Conservation (phyloP, 64 coral and sea anemone species). For the Exaiptasia diaphana region DNA sequence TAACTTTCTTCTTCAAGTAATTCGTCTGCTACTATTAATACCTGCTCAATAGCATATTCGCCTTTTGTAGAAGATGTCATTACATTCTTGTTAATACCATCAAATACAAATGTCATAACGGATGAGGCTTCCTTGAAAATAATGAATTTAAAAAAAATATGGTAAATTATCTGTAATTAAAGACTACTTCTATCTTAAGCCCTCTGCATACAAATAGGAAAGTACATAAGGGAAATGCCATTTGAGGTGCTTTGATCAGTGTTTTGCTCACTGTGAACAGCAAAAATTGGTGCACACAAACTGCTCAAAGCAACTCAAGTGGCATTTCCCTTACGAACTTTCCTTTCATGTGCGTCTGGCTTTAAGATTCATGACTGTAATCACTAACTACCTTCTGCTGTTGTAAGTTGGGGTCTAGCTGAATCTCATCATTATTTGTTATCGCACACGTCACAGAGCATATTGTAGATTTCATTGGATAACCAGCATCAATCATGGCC, state of each 20-base stretch:
- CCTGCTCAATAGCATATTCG: constrained; percentile 73
- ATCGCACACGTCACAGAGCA: constrained; percentile 68
- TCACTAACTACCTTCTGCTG: constrained; percentile 73
- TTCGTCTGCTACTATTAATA: too few species aligned
- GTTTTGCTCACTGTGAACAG: too few species aligned
- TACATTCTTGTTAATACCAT: constrained; percentile 67
- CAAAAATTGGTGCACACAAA: too few species aligned
- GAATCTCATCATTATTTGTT: constrained; percentile 42
- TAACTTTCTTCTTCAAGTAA: too few species aligned
- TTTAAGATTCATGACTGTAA: too few species aligned
- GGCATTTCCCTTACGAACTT: too few species aligned
- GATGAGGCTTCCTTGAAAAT: constrained; percentile 73
- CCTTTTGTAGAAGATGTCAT: constrained; percentile 84
- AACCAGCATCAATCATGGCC: constrained; percentile 94
- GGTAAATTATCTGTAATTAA: neutral
- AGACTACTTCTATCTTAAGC: too few species aligned
- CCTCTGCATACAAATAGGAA: too few species aligned
- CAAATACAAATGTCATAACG: constrained; percentile 88
- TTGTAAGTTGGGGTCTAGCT: constrained; percentile 68
- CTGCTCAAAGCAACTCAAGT: too few species aligned
- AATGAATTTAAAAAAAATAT: constrained; percentile 5
- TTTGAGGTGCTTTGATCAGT: too few species aligned
- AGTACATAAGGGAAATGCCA: too few species aligned
- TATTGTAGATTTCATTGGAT: constrained; percentile 86
- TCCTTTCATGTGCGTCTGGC: too few species aligned